phyloP scores from a whole-genome alignment of 1,140 invertebrate genomes.

The Hycleus phaleratus region DNA sequence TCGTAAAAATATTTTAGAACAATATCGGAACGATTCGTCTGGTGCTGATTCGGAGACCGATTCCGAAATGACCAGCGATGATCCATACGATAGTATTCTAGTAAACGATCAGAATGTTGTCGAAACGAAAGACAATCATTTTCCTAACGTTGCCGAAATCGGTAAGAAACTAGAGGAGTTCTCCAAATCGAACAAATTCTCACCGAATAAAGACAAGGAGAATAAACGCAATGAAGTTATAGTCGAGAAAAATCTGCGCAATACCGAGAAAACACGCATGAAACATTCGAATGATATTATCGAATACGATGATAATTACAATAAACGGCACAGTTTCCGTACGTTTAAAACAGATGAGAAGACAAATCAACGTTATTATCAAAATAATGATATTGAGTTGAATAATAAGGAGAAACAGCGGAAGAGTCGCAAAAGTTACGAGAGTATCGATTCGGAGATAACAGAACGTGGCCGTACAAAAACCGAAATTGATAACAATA shows the following conservation, averaged over 20 bases:
- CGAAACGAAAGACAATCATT: slow-evolving; percentile 28
- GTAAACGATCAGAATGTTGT: slow-evolving; percentile 56
- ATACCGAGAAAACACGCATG: slow-evolving; percentile 16
- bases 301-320: slow-evolving; percentile 15
- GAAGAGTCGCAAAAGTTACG: slow-evolving; percentile 41
- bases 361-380: slow-evolving; percentile 35
- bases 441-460: slow-evolving; percentile 39
- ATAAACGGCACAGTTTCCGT: slow-evolving; percentile 31
- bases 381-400: slow-evolving; percentile 44
- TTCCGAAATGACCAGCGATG: slow-evolving; percentile 57
- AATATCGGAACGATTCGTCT: slow-evolving; percentile 53
- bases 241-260: slow-evolving; percentile 26
- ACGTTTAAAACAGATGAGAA: slow-evolving; percentile 35
- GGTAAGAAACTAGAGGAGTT: slow-evolving; percentile 45
- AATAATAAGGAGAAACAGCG: slow-evolving; percentile 41
- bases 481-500: slow-evolving; percentile 37
- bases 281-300: slow-evolving; percentile 24
- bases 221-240: slow-evolving; percentile 15
- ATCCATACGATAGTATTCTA: slow-evolving; percentile 65
- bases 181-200: slow-evolving; percentile 38
- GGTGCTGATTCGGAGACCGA: slow-evolving; percentile 44
- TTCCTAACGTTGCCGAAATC: slow-evolving; percentile 40
- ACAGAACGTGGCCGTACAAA: slow-evolving; percentile 41
- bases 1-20: slow-evolving; percentile 58
- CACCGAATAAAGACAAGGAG: slow-evolving; percentile 38